Evolutionary conservation across 2,888 invertebrate species (phyloP).

Genomic region (Platerodrilus igneus): DNA sequence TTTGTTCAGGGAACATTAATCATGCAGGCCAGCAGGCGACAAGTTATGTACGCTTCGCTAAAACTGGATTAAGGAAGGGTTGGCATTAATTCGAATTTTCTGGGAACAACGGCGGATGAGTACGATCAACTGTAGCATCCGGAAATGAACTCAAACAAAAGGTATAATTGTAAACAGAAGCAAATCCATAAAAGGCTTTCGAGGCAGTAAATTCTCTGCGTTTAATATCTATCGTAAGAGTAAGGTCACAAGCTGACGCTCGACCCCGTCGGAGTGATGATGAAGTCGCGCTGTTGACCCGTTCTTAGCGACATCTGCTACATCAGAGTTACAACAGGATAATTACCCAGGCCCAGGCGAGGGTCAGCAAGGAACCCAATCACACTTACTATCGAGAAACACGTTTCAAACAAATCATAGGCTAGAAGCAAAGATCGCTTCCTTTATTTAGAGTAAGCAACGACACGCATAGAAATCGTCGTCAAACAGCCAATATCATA

Average conservation of each 20-base stretch:
- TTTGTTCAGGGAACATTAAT: conserved; percentile 52
- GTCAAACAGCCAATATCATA: conserved; percentile 46
- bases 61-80: conserved; percentile 27
- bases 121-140: conserved; percentile 10
- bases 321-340: conserved; percentile 43
- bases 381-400: conserved; percentile 30
- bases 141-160: conserved; percentile 29
- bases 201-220: conserved; percentile 45
- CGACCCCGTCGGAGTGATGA: conserved; percentile 34
- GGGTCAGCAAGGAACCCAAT: conserved; percentile 22
- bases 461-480: conserved; percentile 47
- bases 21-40: conserved; percentile 35
- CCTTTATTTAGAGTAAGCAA: conserved; percentile 39
- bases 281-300: conserved; percentile 44
- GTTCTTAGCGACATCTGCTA: conserved; percentile 40
- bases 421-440: conserved; percentile 37
- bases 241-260: conserved; percentile 49
- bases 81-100: conserved; percentile 25
- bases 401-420: conserved; percentile 48
- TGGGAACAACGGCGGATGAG: conserved; percentile 17
- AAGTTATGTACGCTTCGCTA: conserved; percentile 26
- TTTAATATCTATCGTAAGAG: conserved; percentile 46
- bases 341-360: conserved; percentile 34
- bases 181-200: conserved; percentile 29
- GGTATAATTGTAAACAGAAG: conserved; percentile 35